Base-by-base conservation (phyloP, 2,797 vertebrate species). In the Rhadinocentrus ornatus region DNA sequence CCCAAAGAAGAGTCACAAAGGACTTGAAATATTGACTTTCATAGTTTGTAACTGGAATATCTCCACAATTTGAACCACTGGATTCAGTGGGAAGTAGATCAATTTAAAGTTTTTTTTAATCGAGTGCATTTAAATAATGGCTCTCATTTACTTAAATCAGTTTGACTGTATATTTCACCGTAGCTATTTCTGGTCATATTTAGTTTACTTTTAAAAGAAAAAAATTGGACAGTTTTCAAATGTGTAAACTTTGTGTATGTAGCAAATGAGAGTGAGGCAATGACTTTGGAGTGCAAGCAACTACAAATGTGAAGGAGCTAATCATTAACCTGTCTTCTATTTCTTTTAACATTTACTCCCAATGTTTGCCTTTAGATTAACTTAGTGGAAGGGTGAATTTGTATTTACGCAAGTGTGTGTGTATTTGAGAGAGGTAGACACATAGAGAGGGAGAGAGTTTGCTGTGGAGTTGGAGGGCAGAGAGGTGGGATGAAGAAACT, bases 291-390 rank as follows among this genome's bases (percentile, higher is more conserved):
- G 20, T 55, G 6, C 41, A 62, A n/a, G 66, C 9, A 48, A 59
- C 34, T 24, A 27, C 9, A 73, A 67, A 69, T 61, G 31, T 29
- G 15, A 53, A 18, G 0, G 0, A 66, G 68, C 75, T 81, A 85
- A 86, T 83, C 55, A 89, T 88, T 89, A 81, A 88, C 76, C 0
- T 1, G 26, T 50, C 12, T 6, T n/a, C 77, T n/a, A n/a, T n/a
- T n/a, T 62, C 24, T 22, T 70, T 73, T 11, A 44, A 68, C 18
- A 39, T 0, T 0, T 20, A 34, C 66, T 73, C 7, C 1, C 22
- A 56, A 67, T 0, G 20, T 46, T 46, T 22, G 2, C 37, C 13
- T 10, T 39, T 32, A 46, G 44, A n/a, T 48, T 10, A 20, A 48
- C 20, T 48, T n/a, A 10, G 46, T 48, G 46, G 26, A 7, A 13